phyloP scores from a whole-genome alignment of 2,113 vertebrate species.

The Hirundichthys speculiger region DNA sequence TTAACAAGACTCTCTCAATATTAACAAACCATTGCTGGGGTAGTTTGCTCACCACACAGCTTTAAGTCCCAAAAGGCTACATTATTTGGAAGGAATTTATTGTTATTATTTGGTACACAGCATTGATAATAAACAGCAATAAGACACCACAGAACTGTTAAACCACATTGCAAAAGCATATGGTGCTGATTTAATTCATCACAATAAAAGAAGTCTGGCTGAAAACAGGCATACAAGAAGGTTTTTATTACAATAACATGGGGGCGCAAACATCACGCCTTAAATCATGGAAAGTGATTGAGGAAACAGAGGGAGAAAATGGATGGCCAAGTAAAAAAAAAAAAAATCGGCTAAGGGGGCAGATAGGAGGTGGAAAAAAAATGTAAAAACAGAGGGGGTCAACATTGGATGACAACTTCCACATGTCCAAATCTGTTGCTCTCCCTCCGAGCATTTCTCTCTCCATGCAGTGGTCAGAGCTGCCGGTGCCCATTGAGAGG shows the following conservation, averaged over 20 bases:
- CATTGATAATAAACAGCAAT: conserved; percentile 73
- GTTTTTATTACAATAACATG: conserved; percentile 63
- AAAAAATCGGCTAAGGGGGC: conserved; percentile 49
- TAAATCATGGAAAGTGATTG: conserved; percentile 66
- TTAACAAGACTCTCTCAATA: conserved; percentile 73
- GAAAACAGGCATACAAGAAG: conserved; percentile 58
- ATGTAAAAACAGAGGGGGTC: conserved; percentile 72
- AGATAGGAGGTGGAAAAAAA: conserved; percentile 45
- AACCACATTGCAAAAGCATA: conserved; percentile 68
- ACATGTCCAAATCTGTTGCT: conserved; percentile 73
- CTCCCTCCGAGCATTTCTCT: conserved; percentile 75
- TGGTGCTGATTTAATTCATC: conserved; percentile 77
- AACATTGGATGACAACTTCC: conserved; percentile 79
- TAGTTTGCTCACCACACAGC: conserved; percentile 56
- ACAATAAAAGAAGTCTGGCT: conserved; percentile 66
- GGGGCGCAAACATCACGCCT: conserved; percentile 56
- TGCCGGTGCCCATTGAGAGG: conserved; percentile 59
- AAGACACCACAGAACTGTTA: conserved; percentile 64
- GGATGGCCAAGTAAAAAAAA: conserved; percentile 6
- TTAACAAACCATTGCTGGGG: conserved; percentile 65
- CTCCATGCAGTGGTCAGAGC: conserved; percentile 64
- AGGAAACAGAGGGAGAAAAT: conserved; percentile 15
- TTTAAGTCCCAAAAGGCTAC: conserved; percentile 61
- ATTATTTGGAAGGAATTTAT: conserved; percentile 80
- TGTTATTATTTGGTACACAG: conserved; percentile 70